Percentiles rank a stretch among this genome's conserved stretches.
phyloP scores from a whole-genome alignment of 2,888 invertebrate genomes.

The Eristalis tenax region DNA sequence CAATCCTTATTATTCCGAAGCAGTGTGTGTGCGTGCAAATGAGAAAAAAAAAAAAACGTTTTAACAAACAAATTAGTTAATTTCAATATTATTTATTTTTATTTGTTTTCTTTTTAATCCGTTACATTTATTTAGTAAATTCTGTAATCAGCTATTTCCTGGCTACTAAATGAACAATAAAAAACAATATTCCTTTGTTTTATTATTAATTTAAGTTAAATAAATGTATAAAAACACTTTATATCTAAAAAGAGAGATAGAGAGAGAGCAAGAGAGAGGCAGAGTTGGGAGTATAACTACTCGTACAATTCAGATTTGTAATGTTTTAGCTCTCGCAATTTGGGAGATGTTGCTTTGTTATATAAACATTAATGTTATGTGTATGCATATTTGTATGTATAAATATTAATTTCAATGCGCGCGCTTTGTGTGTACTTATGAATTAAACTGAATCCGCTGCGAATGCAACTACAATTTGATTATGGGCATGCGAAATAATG shows the following conservation, averaged over 20 bases:
- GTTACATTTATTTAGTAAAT: constrained; percentile 70
- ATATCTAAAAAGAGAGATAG: constrained; percentile 29
- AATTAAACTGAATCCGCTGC: constrained; percentile 14
- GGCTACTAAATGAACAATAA: constrained; percentile 61
- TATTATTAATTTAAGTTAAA: constrained; percentile 33
- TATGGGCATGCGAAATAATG: constrained; percentile 35
- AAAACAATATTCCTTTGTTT: constrained; percentile 32
- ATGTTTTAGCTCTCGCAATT: constrained; percentile 21
- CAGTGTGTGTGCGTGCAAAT: not conserved
- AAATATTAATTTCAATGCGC: constrained; percentile 43
- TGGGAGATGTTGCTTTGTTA: constrained; percentile 35
- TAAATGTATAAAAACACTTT: constrained; percentile 67
- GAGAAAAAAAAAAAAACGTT: not conserved
- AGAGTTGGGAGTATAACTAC: constrained; percentile 9
- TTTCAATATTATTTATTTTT: constrained; percentile 30
- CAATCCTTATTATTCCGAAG: not conserved
- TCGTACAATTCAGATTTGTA: constrained; percentile 9
- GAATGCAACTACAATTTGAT: not conserved
- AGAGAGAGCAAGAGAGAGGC: not conserved
- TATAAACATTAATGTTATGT: constrained; percentile 11
- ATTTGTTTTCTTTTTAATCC: constrained; percentile 31
- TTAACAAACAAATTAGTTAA: not conserved
- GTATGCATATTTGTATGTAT: constrained; percentile 19
- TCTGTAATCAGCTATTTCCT: constrained; percentile 52
- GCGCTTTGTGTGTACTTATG: not conserved